Evolutionary conservation across 1,140 invertebrate species (phyloP).

Genomic region (Scaptomyza graminum): DNA sequence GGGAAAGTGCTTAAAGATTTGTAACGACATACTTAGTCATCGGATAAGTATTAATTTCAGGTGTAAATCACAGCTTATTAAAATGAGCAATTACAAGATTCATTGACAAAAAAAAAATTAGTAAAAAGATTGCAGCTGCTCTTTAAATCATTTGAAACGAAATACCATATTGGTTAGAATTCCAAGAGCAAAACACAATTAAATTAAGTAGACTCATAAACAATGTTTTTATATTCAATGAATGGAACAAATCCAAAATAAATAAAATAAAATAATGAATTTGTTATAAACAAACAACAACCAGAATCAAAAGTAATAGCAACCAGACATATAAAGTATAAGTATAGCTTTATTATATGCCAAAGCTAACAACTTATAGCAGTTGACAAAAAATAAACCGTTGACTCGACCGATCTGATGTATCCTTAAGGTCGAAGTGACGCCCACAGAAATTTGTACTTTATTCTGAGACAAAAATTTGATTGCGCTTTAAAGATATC

Average conservation of each 20-base stretch:
- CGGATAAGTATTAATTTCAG: background rate
- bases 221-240: slow-evolving; percentile 14
- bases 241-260: slow-evolving; percentile 31
- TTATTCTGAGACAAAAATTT: slow-evolving; percentile 25
- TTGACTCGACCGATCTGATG: slow-evolving; percentile 5
- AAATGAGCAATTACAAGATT: slow-evolving; percentile 13
- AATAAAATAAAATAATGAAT: slow-evolving; percentile 11
- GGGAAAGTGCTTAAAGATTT: too few relatives aligned
- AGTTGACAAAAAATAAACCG: background rate
- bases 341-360: slow-evolving; percentile 2
- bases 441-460: background rate
- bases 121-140: background rate
- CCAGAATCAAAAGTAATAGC: slow-evolving; percentile 27
- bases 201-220: slow-evolving; percentile 24
- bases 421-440: slow-evolving; percentile 19
- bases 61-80: slow-evolving; percentile 24
- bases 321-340: slow-evolving; percentile 19
- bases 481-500: slow-evolving; percentile 35
- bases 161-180: background rate
- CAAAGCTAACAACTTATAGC: slow-evolving; percentile 32
- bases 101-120: background rate
- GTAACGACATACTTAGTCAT: too few relatives aligned
- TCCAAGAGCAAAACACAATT: slow-evolving; percentile 18
- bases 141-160: slow-evolving; percentile 27
- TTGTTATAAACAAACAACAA: slow-evolving; percentile 1